These are phyloP conservation scores for Diarsia brunnea DNA, from an alignment of 2,888 invertebrate species.

Conservation along the genomic window DNA sequence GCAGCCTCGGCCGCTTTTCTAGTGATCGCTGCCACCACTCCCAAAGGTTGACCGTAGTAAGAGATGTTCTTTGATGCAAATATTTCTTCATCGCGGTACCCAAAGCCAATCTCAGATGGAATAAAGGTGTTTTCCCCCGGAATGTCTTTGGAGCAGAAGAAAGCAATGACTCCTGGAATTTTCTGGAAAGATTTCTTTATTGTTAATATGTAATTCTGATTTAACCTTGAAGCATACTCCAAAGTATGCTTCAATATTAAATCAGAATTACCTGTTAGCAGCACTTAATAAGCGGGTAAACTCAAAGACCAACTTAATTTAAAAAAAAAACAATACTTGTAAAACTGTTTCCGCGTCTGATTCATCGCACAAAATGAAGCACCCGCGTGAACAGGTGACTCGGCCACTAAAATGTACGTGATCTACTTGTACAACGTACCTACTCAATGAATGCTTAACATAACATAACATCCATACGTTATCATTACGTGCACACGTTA, in stretches of 20 bases:
- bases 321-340: background rate
- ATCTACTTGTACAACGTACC: background rate
- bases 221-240: too few species aligned
- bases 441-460: background rate
- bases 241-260: background rate
- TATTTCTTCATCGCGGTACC: conserved; percentile 84
- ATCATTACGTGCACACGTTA: background rate
- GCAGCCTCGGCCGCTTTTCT: conserved; percentile 84
- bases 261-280: background rate
- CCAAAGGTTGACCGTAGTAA: conserved; percentile 94
- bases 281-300: background rate
- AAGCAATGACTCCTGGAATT: conserved; percentile 92
- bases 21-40: conserved; percentile 93
- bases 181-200: conserved; percentile 83
- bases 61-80: conserved; percentile 89
- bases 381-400: background rate
- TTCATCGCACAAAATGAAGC: background rate
- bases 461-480: background rate
- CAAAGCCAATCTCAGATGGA: conserved; percentile 79
- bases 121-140: conserved; percentile 93
- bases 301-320: background rate
- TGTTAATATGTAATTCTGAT: too few species aligned
- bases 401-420: background rate
- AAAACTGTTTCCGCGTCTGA: background rate
- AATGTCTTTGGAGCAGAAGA: conserved; percentile 92